Evolutionary conservation across 1,140 invertebrate species (phyloP), one percentile per base, ranked within the genome.

Genomic region (Aricia agestis): DNA sequence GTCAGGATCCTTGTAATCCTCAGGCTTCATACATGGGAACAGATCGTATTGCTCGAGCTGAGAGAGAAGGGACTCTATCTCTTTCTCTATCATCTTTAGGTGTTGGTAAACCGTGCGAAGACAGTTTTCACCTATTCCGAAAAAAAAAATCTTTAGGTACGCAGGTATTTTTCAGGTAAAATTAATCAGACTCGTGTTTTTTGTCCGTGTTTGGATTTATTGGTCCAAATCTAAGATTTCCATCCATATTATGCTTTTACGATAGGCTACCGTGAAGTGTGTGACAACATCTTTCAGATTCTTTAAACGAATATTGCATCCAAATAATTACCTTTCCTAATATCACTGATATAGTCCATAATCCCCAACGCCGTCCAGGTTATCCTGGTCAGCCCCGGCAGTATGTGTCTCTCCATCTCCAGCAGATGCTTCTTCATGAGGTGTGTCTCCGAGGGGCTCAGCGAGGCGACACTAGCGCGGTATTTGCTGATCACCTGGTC

Each of bases 321-420:
- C n/a, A n/a, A n/a, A n/a, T n/a, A n/a, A n/a, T n/a, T n/a, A 89
- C 89, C 85, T 86, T 91, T 91, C 42, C 82, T 89, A 32, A 91
- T 90, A 74, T 91, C 89, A 41, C 81, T 84, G 32, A 91, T 91
- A 66, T 96, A 98, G 68, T 97, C 96, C 45, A 91, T 91, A 63
- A 98, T 97, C 13, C 95, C 95, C 3, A 98, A 90, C 0, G 96
- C 97, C 72, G 94, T 95, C 97, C 97, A 98, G 69, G 95, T 96
- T 36, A 97, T 94, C 36, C 97, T 93, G 6, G 94, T 95, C 0
- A 96, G 84, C 7, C 97, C 97, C 31, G 96, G 96, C 71, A 96
- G 93, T 68, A 98, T 95, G 59, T 95, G 93, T 25, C 95, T 93
- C 79, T 97, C 96, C 61, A 97, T 93, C 57, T 96, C 94, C 79